These are phyloP conservation scores for Perca fluviatilis DNA, from an alignment of 2,113 vertebrate genomes.

Conservation along the genomic window DNA sequence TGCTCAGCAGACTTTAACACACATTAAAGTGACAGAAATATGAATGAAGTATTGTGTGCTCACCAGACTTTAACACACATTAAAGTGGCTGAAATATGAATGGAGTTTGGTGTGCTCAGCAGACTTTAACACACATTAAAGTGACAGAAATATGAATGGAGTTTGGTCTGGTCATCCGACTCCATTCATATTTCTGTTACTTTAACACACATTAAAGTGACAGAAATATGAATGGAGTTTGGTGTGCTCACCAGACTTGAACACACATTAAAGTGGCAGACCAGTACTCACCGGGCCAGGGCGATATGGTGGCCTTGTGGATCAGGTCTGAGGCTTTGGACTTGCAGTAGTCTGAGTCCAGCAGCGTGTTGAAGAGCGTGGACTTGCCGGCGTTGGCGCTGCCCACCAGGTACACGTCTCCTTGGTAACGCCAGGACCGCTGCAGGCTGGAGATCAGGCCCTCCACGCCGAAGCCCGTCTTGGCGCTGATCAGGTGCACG, in stretches of 20 bases:
- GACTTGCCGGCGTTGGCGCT: constrained; percentile 94
- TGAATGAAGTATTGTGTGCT: no score
- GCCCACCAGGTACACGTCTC: constrained; percentile 93
- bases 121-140: not conserved
- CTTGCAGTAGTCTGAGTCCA: constrained; percentile 93
- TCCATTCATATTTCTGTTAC: no score
- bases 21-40: no score
- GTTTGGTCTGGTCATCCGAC: no score
- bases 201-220: no score
- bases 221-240: no score
- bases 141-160: not conserved
- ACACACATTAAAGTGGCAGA: not conserved
- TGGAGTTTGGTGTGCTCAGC: no score
- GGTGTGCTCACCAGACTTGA: no score
- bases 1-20: no score
- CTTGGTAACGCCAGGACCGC: constrained; percentile 89
- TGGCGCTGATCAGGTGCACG: constrained; percentile 93
- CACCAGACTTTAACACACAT: no score
- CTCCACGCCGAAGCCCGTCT: constrained; percentile 93
- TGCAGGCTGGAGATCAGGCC: constrained; percentile 89
- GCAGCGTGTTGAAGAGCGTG: constrained; percentile 92
- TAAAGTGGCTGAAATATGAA: no score
- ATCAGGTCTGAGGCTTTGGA: constrained; percentile 84
- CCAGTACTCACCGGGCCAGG: constrained; percentile 89
- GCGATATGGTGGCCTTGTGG: constrained; percentile 90